Conservation (phyloP, 1,140 invertebrate genomes). For the Mactra quadrangularis region DNA sequence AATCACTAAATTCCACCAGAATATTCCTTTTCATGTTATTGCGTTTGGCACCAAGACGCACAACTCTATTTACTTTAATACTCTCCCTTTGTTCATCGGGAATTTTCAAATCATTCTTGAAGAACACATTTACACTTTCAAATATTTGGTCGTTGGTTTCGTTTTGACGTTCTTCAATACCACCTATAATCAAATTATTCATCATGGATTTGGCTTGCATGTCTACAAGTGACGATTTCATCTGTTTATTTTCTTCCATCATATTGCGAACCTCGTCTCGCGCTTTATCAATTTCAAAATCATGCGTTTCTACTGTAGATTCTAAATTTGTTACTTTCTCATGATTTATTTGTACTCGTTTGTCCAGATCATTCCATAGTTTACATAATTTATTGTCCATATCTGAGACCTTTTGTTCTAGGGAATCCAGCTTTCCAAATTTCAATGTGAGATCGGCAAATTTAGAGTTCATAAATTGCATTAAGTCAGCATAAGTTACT, state of each 20-base stretch:
- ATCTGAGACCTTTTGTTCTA: background rate
- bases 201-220: constrained; percentile 1
- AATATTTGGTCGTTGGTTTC: background rate
- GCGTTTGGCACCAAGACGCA: background rate
- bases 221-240: background rate
- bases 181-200: constrained; percentile 7
- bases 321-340: background rate
- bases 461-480: background rate
- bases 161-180: background rate
- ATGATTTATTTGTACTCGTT: background rate
- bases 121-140: background rate
- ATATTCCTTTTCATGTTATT: background rate
- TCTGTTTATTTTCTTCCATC: background rate
- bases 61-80: constrained; percentile 1
- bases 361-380: background rate
- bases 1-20: background rate
- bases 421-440: background rate
- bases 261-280: background rate
- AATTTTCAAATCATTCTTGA: constrained; percentile 4
- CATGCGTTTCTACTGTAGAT: background rate
- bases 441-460: background rate
- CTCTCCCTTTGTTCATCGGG: background rate
- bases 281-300: background rate
- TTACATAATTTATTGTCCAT: background rate
- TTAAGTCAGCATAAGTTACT: background rate